phyloP scores from a whole-genome alignment of 92 coral and sea anemone genomes.

The Phenganax subtilis region DNA sequence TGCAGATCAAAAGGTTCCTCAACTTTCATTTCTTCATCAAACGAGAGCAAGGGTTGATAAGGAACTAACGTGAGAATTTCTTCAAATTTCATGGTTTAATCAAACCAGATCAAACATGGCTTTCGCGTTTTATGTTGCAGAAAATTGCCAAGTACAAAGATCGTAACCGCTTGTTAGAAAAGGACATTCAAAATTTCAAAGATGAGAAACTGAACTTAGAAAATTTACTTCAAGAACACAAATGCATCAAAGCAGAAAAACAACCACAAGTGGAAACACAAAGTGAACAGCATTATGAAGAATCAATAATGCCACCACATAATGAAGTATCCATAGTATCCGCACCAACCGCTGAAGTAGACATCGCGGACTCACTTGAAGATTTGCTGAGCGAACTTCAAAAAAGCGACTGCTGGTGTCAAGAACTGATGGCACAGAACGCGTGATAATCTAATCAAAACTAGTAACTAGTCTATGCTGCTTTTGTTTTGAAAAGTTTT shows the following conservation, averaged over 20 bases:
- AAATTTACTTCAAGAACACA: slow-evolving; percentile 6
- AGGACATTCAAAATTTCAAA: background rate
- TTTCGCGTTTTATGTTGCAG: background rate
- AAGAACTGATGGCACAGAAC: background rate
- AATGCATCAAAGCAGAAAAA: background rate
- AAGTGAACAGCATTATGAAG: background rate
- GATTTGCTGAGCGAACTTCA: slow-evolving; percentile 17
- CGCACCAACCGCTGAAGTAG: background rate
- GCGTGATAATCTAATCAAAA: background rate
- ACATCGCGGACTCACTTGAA: slow-evolving; percentile 20
- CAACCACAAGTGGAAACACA: background rate
- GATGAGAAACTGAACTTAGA: background rate
- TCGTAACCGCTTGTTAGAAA: background rate
- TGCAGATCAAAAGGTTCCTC: background rate
- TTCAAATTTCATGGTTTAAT: background rate
- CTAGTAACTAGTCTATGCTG: background rate
- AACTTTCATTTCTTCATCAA: background rate
- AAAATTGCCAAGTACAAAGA: slow-evolving; percentile 20
- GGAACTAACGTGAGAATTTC: too few species aligned
- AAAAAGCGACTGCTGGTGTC: slow-evolving; percentile 17
- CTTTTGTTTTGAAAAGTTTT: slow-evolving; percentile 8
- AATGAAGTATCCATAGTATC: background rate
- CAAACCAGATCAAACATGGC: background rate
- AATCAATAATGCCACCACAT: background rate
- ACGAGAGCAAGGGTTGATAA: background rate